Evolutionary conservation across 2,797 vertebrate species (phyloP), one percentile per base, ranked within the genome.

Genomic region (Sparidentex hasta): DNA sequence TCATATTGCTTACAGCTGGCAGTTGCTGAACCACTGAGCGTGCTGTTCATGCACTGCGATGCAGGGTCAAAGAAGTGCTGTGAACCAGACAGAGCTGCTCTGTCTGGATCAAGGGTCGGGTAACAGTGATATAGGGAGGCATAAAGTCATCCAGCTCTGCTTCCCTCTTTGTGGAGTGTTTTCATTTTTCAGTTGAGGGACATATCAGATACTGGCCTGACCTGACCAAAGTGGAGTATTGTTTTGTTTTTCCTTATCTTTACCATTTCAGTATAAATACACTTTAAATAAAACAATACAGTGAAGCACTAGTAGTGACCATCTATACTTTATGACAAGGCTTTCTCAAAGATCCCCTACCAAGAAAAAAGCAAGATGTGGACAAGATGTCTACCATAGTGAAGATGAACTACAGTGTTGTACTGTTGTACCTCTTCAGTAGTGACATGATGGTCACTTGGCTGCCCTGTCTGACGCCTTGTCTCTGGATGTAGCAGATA

Each of bases 1-100:
- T 87, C 67, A 70, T 85, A 92, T 93, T 88, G 86, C 88, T 92
- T 83, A 82, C 89, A 92, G 90, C 89, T 93, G 92, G 67, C 87
- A 80, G 83, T 75, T 81, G 84, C 76, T 82, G 61, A 74, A 72
- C 64, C 38, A 52, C 44, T 64, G 23, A 78, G 62, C 71, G 61
- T 55, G 71, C 75, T 76, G 69, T 81, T 87, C 64, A 33, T 67
- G 63, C 73, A 44, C 70, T 82, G 74, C 47, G 59, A 65, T 55
- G 73, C 71, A 77, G 78, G 80, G 83, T 89, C 82, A 82, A 6
- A 27, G 68, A 88, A 80, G 66, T 58, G 71, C 83, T 87, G 47
- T 74, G 50, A 85, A 77, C 61, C 79, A 51, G 52, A 87, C 75
- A 85, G 81, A 83, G 74, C 77, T 72, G 65, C 73, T 71, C 71